A percentile compares a stretch with the other conserved stretches of the same genome.
These are phyloP conservation scores for Azemiops feae DNA, from an alignment of 2,113 vertebrate species.

Conservation along the genomic window DNA sequence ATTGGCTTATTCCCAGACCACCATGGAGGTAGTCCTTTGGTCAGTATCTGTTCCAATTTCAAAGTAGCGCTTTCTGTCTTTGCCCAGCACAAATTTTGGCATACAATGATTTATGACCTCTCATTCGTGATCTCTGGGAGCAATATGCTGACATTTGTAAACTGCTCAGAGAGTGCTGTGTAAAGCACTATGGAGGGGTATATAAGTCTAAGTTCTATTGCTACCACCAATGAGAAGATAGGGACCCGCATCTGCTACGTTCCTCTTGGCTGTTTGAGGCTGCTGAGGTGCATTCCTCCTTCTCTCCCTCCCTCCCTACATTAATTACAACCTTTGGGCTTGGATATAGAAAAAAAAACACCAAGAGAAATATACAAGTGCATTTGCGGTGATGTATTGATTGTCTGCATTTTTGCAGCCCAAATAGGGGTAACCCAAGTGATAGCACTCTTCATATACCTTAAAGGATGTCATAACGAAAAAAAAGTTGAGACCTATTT, in stretches of 20 bases:
- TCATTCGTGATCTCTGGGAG: background rate
- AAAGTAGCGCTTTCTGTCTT: background rate
- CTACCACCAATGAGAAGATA: background rate
- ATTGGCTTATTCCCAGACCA: background rate
- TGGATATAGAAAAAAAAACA: background rate
- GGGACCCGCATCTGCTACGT: background rate
- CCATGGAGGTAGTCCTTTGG: background rate
- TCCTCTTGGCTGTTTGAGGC: background rate
- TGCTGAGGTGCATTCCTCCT: background rate
- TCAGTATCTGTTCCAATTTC: background rate
- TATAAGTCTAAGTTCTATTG: background rate
- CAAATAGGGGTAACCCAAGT: background rate
- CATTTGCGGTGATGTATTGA: background rate
- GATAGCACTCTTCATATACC: background rate
- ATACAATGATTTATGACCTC: background rate
- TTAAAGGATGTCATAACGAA: background rate
- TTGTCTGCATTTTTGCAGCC: background rate
- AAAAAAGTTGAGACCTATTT: background rate
- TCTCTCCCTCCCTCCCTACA: background rate
- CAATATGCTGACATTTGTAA: background rate
- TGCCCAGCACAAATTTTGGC: background rate
- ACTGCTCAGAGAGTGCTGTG: background rate
- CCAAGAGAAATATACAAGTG: background rate
- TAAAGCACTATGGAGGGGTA: background rate
- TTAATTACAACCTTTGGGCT: background rate